Base-by-base conservation (phyloP, 1,140 invertebrate genomes). In the Subanguina moxae region DNA sequence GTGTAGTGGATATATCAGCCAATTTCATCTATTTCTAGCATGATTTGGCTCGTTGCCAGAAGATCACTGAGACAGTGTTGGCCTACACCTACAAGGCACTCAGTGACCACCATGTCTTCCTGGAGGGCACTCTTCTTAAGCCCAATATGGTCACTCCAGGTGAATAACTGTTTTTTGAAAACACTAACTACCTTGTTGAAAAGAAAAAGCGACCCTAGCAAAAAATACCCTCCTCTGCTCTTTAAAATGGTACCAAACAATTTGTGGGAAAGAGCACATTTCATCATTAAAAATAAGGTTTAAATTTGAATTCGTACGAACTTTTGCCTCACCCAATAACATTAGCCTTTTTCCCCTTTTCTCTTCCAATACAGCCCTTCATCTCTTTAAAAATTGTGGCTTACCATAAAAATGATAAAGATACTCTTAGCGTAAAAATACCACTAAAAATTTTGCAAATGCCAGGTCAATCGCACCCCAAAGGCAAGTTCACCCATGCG, bases 111-210 rank as follows among this genome's bases (percentile, higher is more conserved):
- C 91, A 98, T 79, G 91, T 99, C 48, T 98, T 88, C 86, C 87
- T 98, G 72, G 95, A 98, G 84, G 95, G 95, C 77, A 97, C 94
- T 19, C 87, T 99, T 7, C 87, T 98, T 62, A 98, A 98, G 84
- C 95, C 95, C 17, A 98, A 98, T 87, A 99, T 99, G 94, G 92
- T 91, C 7, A 94, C 92, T n/a, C 87, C 92, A 65, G 78, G 58
- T 61, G 11, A 28, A 38, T 38, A 38, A 38, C 32, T 38, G 52
- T 56, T 56, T 28, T 56, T 56, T 13, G 9, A 5, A 56, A 23
- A 23, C 52, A 13, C 13, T 56, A 13, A 5, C 3, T 5, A 13
- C 3, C 3, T 3, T 61, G 19, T 30, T 21, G 23, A 52, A 52
- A 52, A 19, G 15, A n/a, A n/a, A n/a, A n/a, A n/a, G n/a, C n/a